These are phyloP conservation scores for Microchrysa polita DNA, from an alignment of 2,888 invertebrate species.

Conservation along the genomic window DNA sequence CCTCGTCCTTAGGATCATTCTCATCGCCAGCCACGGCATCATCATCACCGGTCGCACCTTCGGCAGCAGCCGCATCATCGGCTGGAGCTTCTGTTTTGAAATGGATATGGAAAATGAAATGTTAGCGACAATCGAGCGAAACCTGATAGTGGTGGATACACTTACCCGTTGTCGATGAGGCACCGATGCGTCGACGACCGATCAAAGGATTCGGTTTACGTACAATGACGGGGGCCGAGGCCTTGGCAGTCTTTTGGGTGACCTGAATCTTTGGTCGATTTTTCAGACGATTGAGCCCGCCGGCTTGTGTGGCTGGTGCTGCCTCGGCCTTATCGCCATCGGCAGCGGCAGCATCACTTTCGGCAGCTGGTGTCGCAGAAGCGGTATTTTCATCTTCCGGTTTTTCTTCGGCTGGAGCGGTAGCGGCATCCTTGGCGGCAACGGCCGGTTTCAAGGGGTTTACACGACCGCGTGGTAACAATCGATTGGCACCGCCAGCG, in stretches of 20 bases:
- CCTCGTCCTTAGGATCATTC: slow-evolving; percentile 48
- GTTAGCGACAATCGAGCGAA: too few relatives aligned
- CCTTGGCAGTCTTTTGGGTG: slow-evolving; percentile 55
- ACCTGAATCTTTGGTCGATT: slow-evolving; percentile 62
- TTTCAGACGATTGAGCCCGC: slow-evolving; percentile 62
- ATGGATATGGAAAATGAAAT: too few relatives aligned
- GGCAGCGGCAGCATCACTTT: slow-evolving; percentile 49
- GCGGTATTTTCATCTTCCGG: slow-evolving; percentile 53
- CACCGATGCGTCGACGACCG: slow-evolving; percentile 60
- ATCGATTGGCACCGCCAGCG: slow-evolving; percentile 55
- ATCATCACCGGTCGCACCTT: slow-evolving; percentile 21
- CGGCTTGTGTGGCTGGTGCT: slow-evolving; percentile 48
- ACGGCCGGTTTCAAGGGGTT: slow-evolving; percentile 53
- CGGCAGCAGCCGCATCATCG: slow-evolving; percentile 52
- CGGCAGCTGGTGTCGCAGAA: slow-evolving; percentile 48
- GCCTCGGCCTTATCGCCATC: slow-evolving; percentile 50
- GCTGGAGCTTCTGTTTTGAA: slow-evolving; percentile 50
- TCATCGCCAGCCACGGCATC: slow-evolving; percentile 25
- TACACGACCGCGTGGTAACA: slow-evolving; percentile 59
- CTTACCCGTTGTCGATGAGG: slow-evolving; percentile 60
- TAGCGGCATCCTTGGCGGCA: slow-evolving; percentile 56
- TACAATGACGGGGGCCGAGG: slow-evolving; percentile 45
- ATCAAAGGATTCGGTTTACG: slow-evolving; percentile 62
- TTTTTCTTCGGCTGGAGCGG: slow-evolving; percentile 56
- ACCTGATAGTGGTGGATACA: background rate